Conservation (phyloP, 2,888 invertebrate species). For the Sialis lutaria region DNA sequence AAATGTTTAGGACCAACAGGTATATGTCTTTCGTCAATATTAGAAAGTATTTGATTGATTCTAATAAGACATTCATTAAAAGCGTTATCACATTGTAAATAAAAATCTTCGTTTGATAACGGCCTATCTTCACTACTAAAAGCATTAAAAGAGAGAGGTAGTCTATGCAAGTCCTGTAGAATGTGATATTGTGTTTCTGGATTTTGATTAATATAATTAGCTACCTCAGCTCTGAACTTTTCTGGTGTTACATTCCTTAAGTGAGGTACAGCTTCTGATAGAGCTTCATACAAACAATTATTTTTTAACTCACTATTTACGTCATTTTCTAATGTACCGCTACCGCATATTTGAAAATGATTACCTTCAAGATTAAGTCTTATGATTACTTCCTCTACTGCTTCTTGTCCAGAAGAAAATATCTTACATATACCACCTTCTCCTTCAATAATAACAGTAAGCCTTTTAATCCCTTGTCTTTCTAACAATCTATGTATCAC, state of each 20-base stretch:
- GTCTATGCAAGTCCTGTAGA: slow-evolving; percentile 3
- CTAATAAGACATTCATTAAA: not conserved
- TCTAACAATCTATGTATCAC: slow-evolving; percentile 1
- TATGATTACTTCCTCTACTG: slow-evolving; percentile 1
- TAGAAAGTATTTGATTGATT: not conserved
- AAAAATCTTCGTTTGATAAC: not conserved
- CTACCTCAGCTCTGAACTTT: slow-evolving; percentile 3
- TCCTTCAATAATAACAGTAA: not conserved
- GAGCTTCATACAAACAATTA: slow-evolving; percentile 6
- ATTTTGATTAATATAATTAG: slow-evolving; percentile 5
- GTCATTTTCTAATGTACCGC: not conserved
- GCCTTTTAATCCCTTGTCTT: not conserved
- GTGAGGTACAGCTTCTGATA: slow-evolving; percentile 1
- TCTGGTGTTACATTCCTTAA: slow-evolving; percentile 1
- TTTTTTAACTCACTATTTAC: not conserved
- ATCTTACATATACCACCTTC: not conserved
- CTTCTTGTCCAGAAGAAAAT: not conserved
- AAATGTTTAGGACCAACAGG: not conserved
- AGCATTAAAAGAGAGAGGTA: not conserved
- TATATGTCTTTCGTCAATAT: not conserved
- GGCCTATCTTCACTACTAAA: not conserved
- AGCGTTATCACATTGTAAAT: not conserved
- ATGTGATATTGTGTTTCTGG: slow-evolving; percentile 2
- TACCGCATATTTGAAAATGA: slow-evolving; percentile 1
- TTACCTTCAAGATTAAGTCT: slow-evolving; percentile 4